Evolutionary conservation across 2,113 vertebrate species (phyloP).

Genomic region (Dipodomys ordii): DNA sequence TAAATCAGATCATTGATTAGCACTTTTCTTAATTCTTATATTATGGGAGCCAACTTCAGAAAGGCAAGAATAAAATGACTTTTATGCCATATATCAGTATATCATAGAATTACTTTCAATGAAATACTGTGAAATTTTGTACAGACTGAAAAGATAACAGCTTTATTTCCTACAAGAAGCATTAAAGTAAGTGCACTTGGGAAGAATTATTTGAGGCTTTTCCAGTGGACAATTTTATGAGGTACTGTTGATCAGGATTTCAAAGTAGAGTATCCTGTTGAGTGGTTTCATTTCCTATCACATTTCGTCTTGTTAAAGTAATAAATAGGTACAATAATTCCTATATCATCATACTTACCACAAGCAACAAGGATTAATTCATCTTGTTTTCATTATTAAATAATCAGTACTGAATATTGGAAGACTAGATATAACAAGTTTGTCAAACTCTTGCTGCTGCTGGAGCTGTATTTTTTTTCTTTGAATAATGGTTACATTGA

Average conservation of each 20-base stretch:
- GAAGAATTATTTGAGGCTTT: slow-evolving; percentile 72
- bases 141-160: slow-evolving; percentile 43
- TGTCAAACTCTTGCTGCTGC: slow-evolving; percentile 26
- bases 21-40: slow-evolving; percentile 67
- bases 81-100: slow-evolving; percentile 51
- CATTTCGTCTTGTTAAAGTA: slow-evolving; percentile 67
- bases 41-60: slow-evolving; percentile 71
- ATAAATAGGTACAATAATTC: slow-evolving; percentile 77
- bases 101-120: slow-evolving; percentile 51
- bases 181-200: slow-evolving; percentile 65
- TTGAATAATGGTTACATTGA: neutral
- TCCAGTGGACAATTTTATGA: slow-evolving; percentile 71
- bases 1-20: slow-evolving; percentile 67
- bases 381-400: slow-evolving; percentile 77
- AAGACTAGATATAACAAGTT: slow-evolving; percentile 55
- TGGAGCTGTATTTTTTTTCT: neutral
- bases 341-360: slow-evolving; percentile 57
- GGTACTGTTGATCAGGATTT: slow-evolving; percentile 67
- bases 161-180: slow-evolving; percentile 39
- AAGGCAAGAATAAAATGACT: slow-evolving; percentile 69
- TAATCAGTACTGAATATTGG: slow-evolving; percentile 17
- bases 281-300: slow-evolving; percentile 68
- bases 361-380: slow-evolving; percentile 60
- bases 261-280: slow-evolving; percentile 66
- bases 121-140: slow-evolving; percentile 47